Conservation (phyloP, 2,113 vertebrate species). For the Gasterosteus nipponicus region DNA sequence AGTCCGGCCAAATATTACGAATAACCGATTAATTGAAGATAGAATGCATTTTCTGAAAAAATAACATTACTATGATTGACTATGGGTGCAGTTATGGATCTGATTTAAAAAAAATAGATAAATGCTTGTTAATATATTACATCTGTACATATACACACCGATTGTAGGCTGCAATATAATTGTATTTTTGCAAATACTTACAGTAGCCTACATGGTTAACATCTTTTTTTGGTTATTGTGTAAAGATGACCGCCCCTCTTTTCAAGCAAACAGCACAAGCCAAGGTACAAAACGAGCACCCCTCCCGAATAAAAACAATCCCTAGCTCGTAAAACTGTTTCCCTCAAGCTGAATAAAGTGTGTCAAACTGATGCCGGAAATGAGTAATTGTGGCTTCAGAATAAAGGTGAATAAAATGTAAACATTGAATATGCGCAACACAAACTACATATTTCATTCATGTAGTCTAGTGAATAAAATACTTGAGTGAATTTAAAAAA, state of each 20-base stretch:
- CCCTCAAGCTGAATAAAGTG: slow-evolving; percentile 1
- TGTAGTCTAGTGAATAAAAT: not conserved
- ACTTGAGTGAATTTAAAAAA: not conserved
- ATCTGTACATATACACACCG: not conserved
- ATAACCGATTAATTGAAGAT: slow-evolving; percentile 22
- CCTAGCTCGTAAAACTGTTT: slow-evolving; percentile 51
- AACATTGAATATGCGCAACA: not conserved
- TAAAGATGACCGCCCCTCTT: slow-evolving; percentile 25
- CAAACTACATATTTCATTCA: not conserved
- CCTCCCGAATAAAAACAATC: slow-evolving; percentile 86
- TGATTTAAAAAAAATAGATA: not conserved
- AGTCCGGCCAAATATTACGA: not conserved
- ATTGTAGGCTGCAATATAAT: not conserved
- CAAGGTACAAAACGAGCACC: slow-evolving; percentile 34
- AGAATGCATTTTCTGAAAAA: slow-evolving; percentile 30
- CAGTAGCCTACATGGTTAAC: not conserved
- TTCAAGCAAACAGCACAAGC: slow-evolving; percentile 1
- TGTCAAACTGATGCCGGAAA: not conserved
- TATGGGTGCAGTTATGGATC: not conserved
- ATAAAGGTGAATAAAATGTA: not conserved
- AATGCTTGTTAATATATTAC: not conserved
- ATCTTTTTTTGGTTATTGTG: not conserved
- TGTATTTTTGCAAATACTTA: no score
- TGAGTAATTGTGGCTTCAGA: not conserved
- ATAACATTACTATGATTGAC: not conserved